Evolutionary conservation across 2,113 vertebrate species (phyloP), one percentile per base, ranked within the genome.

Genomic region (Blennius ocellaris): DNA sequence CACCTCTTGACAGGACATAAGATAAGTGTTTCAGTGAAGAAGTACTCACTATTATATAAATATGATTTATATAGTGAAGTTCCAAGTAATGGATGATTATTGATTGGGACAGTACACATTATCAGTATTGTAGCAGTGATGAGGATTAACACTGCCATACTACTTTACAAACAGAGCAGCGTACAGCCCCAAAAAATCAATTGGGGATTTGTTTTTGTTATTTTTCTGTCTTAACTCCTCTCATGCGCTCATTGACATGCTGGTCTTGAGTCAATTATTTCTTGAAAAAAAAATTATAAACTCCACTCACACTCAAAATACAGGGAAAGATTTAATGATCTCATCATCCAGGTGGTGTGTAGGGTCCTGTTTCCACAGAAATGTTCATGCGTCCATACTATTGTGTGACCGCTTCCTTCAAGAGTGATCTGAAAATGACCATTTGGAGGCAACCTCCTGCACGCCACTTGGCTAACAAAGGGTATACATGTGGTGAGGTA

Each of bases 31-130:
- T 41, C 12, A 30, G 36, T 14, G 21, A 60, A 38, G 44, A 70
- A 48, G 36, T 16, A 39, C 43, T 58, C 16, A 45, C 16, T 57
- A 41, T 21, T 41, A 62, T 56, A 30, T 41, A 38, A n/a, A 48
- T 10, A 50, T 56, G 41, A 65, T 43, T 43, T 43, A 43, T 7
- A 57, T 11, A 12, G 8, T 17, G 9, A 54, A 48, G 15, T 15
- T 37, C 10, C 30, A 30, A 30, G 53, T 55, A 63, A 72, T 73
- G 7, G 56, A 69, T 64, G 66, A n/a, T 21, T 71, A 81, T 77
- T 81, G 78, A 78, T 78, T 45, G 52, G 38, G 11, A 21, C 14
- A 51, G 65, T 55, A 49, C 45, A 70, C 60, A 39, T 37, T 55
- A 62, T 61, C 64, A 60, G 72, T 76, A 72, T 48, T 47, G 17